Evolutionary conservation across 2,113 vertebrate genomes (phyloP).

Genomic region (Pseudois nayaur): DNA sequence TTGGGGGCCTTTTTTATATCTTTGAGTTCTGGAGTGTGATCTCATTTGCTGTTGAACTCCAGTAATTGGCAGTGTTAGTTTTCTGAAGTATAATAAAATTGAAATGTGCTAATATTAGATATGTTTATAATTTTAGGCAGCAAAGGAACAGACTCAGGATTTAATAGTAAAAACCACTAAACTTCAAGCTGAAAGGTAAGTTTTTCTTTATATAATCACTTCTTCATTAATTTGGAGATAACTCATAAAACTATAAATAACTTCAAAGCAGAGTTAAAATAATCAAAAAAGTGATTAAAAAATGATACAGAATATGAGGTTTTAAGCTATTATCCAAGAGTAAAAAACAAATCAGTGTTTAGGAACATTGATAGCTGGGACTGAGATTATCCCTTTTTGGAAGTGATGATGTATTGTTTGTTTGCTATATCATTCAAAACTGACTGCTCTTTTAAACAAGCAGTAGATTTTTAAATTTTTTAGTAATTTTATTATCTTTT

Average conservation of each 20-base stretch:
- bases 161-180: slow-evolving; percentile 98
- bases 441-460: not conserved
- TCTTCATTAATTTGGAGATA: not conserved
- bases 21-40: not conserved
- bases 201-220: slow-evolving; percentile 39
- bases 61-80: not conserved
- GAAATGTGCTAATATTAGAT: slow-evolving; percentile 14
- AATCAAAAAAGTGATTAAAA: not conserved
- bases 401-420: not conserved
- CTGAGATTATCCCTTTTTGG: not conserved
- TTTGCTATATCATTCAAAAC: not conserved
- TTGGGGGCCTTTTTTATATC: not conserved
- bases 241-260: not conserved
- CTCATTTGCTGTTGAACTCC: not conserved
- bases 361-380: not conserved
- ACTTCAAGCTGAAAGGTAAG: slow-evolving; percentile 97
- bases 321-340: not conserved
- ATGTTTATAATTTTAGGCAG: slow-evolving; percentile 85
- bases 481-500: not conserved
- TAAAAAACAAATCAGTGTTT: not conserved
- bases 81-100: slow-evolving; percentile 4
- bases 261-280: not conserved
- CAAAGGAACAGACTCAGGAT: slow-evolving; percentile 98
- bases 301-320: not conserved
- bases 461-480: slow-evolving; percentile 12